Base-by-base conservation (phyloP, 2,797 vertebrate species). In the Benthosema pterotum region DNA sequence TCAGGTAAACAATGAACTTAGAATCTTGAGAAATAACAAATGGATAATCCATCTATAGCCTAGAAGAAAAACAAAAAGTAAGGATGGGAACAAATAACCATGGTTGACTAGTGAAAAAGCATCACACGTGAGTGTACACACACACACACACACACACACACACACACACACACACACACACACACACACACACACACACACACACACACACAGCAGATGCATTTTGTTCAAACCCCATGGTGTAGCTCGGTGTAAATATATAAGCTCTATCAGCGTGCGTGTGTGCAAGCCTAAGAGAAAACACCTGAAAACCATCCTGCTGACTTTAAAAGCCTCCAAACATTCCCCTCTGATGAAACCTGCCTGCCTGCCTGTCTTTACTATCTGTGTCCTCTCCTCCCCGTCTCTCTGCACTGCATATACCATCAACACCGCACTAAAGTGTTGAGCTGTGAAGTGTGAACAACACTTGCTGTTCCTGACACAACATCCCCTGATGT, bases 281-380 rank as follows among this genome's bases (percentile, higher is more conserved):
- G 19, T 72, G 57, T 86, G 67, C 71, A 83, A 72, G 66, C 64
- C 11, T 2, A 43, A 49, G 59, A 46, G 57, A 67, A 57, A 77
- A 63, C 67, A 70, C 63, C 63, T 18, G 71, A 81, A 78, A 83
- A 69, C 64, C 74, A 78, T 69, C 47, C 60, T 22, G 22, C 45
- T 48, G 50, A 51, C 28, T 74, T 61, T 82, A 58, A 72, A 55
- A 63, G 54, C 49, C 74, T 73, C 49, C 81, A 74, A 72, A 65
- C 17, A 15, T 63, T 79, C 72, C 69, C 42, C 65, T 58, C 19
- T 64, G 61, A 68, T 75, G 60, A 61, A 76, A 74, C 60, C 42
- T 72, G 19, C 47, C 60, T 18, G 12, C 5, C 14, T 46, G 52
- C 49, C 60, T 18, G 6, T 60, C 54, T 63, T 67, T 63, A 73